A percentile compares a stretch with the other conserved stretches of the same genome.
phyloP scores from a whole-genome alignment of 2,113 vertebrate species.

The Callocephalon fimbriatum region DNA sequence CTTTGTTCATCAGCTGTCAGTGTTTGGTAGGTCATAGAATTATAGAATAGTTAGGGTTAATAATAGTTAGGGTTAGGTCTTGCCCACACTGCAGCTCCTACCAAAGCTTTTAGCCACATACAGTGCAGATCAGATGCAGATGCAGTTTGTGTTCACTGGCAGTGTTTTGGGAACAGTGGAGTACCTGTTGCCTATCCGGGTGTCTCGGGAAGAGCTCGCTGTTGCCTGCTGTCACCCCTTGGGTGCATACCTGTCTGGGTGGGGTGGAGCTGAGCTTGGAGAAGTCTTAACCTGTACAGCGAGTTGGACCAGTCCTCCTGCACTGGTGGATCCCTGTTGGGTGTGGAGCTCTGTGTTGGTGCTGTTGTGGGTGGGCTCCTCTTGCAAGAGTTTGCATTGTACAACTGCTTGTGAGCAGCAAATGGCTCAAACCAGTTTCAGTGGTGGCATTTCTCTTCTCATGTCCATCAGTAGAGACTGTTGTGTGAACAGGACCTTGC shows the following conservation, averaged over 20 bases:
- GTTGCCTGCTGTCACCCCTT: neutral
- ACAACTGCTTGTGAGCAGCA: neutral
- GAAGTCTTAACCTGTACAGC: neutral
- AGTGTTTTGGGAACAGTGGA: accelerated
- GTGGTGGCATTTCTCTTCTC: neutral
- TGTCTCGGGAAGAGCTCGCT: neutral
- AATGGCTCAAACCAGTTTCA: neutral
- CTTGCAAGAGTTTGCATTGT: neutral
- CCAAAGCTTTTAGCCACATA: neutral
- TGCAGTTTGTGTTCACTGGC: accelerated
- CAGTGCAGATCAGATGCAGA: accelerated
- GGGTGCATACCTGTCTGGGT: neutral
- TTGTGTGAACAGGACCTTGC: neutral
- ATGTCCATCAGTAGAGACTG: neutral
- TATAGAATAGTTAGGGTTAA: too few relatives aligned
- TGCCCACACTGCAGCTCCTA: neutral
- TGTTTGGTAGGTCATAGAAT: neutral
- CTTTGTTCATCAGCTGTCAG: accelerated
- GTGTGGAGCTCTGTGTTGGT: neutral
- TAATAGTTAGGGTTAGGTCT: neutral
- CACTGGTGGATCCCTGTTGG: accelerated
- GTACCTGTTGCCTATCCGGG: accelerated
- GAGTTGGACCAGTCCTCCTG: neutral
- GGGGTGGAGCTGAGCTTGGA: neutral
- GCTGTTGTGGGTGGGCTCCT: neutral